Evolutionary conservation across 2,888 invertebrate species (phyloP).

Genomic region (Campoletis raptor): DNA sequence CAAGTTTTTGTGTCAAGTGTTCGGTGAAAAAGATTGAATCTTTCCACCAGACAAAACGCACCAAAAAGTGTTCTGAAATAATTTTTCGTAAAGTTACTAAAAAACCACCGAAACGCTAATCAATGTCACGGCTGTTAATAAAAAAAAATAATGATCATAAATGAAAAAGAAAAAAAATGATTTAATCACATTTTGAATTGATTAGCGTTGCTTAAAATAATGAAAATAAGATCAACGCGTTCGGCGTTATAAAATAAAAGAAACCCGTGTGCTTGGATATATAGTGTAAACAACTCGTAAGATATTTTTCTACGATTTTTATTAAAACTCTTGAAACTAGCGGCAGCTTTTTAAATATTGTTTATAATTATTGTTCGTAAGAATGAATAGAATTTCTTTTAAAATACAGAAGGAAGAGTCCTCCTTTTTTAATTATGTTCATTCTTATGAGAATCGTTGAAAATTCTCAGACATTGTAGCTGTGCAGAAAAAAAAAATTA

Average conservation of each 20-base stretch:
- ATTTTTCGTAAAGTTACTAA: conserved; percentile 19
- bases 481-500: conserved; percentile 15
- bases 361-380: background rate
- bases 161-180: background rate
- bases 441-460: background rate
- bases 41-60: conserved; percentile 24
- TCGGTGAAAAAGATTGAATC: conserved; percentile 29
- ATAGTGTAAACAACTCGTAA: conserved; percentile 41
- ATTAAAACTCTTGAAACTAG: conserved; percentile 14
- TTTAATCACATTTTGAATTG: background rate
- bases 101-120: conserved; percentile 47
- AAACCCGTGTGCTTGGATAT: conserved; percentile 23
- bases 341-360: conserved; percentile 8
- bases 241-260: background rate
- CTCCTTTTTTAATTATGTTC: background rate
- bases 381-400: background rate
- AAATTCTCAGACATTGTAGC: conserved; percentile 19
- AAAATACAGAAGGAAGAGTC: background rate
- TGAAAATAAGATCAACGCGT: background rate
- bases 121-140: conserved; percentile 38
- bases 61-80: conserved; percentile 56
- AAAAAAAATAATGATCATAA: background rate
- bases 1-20: conserved; percentile 23
- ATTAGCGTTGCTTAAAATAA: conserved; percentile 8
- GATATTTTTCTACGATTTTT: conserved; percentile 65